phyloP scores from a whole-genome alignment of 2,113 vertebrate genomes.

The Megatriorchis doriae region DNA sequence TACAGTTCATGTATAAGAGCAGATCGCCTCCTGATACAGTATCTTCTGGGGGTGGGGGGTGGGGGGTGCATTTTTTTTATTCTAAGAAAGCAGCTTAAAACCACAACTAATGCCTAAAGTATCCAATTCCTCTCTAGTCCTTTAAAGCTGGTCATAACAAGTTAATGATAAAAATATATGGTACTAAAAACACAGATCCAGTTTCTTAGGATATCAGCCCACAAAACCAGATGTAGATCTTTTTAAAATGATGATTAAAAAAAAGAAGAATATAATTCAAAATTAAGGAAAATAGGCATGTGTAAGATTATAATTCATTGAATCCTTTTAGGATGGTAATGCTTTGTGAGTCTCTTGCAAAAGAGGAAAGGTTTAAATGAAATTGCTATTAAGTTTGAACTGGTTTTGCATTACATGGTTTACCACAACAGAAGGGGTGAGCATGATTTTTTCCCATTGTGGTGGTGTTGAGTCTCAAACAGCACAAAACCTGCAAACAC shows the following conservation, averaged over 20 bases:
- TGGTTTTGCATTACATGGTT: background rate
- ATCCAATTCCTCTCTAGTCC: background rate
- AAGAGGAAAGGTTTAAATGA: background rate
- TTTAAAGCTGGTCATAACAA: constrained; percentile 24
- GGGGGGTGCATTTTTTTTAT: background rate
- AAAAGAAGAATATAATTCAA: background rate
- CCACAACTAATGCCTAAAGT: background rate
- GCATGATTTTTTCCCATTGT: background rate
- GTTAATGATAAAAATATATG: constrained; percentile 1
- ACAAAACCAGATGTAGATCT: background rate
- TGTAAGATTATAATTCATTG: background rate
- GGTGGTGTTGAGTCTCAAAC: background rate
- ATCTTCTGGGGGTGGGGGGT: background rate
- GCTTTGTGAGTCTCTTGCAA: background rate
- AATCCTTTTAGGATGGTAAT: background rate
- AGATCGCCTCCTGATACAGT: background rate
- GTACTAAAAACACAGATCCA: background rate
- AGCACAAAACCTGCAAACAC: background rate
- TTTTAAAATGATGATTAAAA: background rate
- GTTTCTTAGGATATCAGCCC: background rate
- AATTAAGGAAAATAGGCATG: background rate
- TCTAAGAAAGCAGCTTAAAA: constrained; percentile 4
- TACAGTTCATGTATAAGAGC: background rate
- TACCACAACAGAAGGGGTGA: background rate
- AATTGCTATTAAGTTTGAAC: background rate